These are phyloP conservation scores for Bagarius yarrelli DNA, from an alignment of 2,113 vertebrate genomes.

Conservation along the genomic window DNA sequence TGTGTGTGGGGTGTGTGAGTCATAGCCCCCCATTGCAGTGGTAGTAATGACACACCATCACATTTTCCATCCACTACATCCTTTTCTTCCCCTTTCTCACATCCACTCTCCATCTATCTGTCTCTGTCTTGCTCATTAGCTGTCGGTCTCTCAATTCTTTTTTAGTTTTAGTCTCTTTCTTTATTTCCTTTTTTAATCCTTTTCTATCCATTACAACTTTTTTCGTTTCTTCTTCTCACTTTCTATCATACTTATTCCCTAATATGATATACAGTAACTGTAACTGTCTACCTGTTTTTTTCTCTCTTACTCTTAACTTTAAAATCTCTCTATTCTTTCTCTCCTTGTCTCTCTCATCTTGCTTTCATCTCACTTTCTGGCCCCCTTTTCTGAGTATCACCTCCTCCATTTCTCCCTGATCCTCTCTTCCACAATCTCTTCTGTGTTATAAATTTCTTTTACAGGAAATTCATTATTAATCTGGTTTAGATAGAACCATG, in stretches of 20 bases:
- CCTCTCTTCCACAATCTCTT: constrained; percentile 5
- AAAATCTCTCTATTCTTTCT: not conserved
- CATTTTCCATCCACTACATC: constrained; percentile 10
- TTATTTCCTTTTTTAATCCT: not conserved
- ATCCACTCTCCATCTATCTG: not conserved
- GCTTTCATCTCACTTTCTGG: not conserved
- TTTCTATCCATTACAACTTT: not conserved
- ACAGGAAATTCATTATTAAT: constrained; percentile 2
- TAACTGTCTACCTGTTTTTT: not conserved
- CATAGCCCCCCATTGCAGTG: constrained; percentile 3
- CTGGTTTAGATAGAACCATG: not conserved
- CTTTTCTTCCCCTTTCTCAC: not conserved
- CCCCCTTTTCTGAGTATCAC: not conserved
- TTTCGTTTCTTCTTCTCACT: not conserved
- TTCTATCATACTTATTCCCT: not conserved
- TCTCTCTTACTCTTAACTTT: not conserved
- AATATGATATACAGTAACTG: too few species aligned
- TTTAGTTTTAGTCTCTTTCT: too few species aligned
- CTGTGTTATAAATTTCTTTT: not conserved
- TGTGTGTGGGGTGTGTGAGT: not conserved
- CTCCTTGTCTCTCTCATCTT: not conserved
- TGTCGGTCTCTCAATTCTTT: not conserved
- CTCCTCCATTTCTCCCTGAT: not conserved
- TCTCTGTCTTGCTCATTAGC: not conserved
- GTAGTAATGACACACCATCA: not conserved